Base-by-base conservation (phyloP, 1,140 invertebrate genomes). In the Orchesella cincta region DNA sequence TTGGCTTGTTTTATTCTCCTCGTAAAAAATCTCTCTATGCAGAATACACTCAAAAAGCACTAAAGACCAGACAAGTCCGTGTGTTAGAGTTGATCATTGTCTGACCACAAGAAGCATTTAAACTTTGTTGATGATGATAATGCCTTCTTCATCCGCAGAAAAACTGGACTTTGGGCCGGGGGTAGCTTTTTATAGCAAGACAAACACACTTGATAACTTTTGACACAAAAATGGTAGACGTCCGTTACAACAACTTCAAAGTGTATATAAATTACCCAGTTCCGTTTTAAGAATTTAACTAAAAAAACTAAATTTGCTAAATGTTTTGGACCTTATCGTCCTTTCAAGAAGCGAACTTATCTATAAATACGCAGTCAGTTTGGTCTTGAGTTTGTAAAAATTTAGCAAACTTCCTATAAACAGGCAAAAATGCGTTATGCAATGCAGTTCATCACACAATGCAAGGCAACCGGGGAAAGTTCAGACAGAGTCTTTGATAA, bases 401-500 rank as follows among this genome's bases (percentile, higher is more conserved):
- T 46, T 8, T 46, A 46, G n/a, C n/a, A n/a, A n/a, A n/a, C n/a
- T n/a, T n/a, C n/a, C n/a, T n/a, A n/a, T n/a, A n/a, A n/a, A n/a
- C n/a, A n/a, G n/a, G n/a, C n/a, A n/a, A n/a, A n/a, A n/a, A n/a
- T n/a, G n/a, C n/a, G n/a, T n/a, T n/a, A n/a, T n/a, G n/a, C n/a
- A n/a, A n/a, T n/a, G n/a, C n/a, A n/a, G n/a, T n/a, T n/a, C n/a
- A n/a, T n/a, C n/a, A n/a, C 39, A 12, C 39, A 8, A 46, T 46
- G 8, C 20, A 8, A 46, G 20, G 39, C 8, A 46, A 18, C 54
- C 31, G 62, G 62, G 62, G 62, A 67, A 67, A 67, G 62, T 67
- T 67, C 62, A 67, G 62, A 67, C 62, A 67, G 33, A 57, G n/a
- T 3, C 33, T 67, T 46, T 73, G 34, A 73, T 51, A 46, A 46